Evolutionary conservation across 1,140 invertebrate species (phyloP).

Genomic region (Leucophenga varia): DNA sequence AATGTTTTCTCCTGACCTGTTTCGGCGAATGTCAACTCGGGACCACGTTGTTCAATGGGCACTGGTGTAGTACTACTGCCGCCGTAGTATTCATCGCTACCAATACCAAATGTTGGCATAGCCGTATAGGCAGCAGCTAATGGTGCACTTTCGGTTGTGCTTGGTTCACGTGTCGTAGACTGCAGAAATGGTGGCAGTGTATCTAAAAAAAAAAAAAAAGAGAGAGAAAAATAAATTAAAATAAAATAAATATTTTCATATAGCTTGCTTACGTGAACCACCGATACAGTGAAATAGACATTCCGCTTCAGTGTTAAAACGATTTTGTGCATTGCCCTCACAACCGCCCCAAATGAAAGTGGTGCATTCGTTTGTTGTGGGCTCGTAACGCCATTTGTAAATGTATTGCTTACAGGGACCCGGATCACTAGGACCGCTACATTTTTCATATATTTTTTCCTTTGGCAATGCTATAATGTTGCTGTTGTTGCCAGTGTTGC

Average conservation of each 20-base stretch:
- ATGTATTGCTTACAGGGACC: conserved; percentile 70
- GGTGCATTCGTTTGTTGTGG: conserved; percentile 65
- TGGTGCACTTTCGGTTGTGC: conserved; percentile 57
- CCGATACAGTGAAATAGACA: conserved; percentile 69
- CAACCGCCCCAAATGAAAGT: conserved; percentile 79
- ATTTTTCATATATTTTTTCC: conserved; percentile 46
- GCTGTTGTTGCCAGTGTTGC: conserved; percentile 7
- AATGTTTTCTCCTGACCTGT: conserved; percentile 76
- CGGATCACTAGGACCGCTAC: conserved; percentile 48
- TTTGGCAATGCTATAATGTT: conserved; percentile 25
- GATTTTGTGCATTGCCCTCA: conserved; percentile 72
- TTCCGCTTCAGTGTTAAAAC: conserved; percentile 72
- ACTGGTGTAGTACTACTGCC: conserved; percentile 58
- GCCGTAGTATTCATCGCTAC: conserved; percentile 15
- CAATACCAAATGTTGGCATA: conserved; percentile 8
- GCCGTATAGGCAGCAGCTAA: conserved; percentile 49
- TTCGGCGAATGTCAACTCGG: conserved; percentile 78
- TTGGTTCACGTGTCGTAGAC: conserved; percentile 58
- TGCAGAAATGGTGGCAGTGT: conserved; percentile 58
- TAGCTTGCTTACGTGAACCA: conserved; percentile 57
- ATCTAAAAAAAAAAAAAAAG: conserved; percentile 27
- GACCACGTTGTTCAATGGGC: conserved; percentile 70
- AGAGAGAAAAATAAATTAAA: background rate
- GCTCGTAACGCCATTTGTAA: conserved; percentile 74
- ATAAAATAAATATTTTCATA: background rate